Evolutionary conservation across 2,888 invertebrate genomes (phyloP).

Genomic region (Fragum fragum): DNA sequence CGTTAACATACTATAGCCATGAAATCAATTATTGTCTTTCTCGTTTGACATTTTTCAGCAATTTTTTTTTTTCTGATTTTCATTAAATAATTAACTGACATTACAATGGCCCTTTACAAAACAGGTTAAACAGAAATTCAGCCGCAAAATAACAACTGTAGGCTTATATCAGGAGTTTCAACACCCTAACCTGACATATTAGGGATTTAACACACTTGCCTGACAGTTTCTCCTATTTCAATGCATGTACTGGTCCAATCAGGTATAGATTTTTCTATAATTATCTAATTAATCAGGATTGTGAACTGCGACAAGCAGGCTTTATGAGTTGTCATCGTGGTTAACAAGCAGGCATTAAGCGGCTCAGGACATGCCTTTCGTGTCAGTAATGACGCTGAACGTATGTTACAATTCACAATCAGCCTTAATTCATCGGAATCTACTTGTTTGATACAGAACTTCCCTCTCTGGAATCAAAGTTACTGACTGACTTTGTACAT

Average conservation of each 20-base stretch:
- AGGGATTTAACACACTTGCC: neutral
- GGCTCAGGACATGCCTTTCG: constrained; percentile 22
- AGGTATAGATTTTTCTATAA: constrained; percentile 58
- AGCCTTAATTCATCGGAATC: neutral
- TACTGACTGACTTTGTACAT: neutral
- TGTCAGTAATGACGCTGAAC: constrained; percentile 14
- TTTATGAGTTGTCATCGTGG: constrained; percentile 28
- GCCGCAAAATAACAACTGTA: no score
- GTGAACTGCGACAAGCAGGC: constrained; percentile 22
- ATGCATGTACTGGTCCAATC: constrained; percentile 35
- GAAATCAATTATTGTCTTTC: no score
- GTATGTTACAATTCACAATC: constrained; percentile 1
- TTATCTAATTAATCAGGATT: constrained; percentile 60
- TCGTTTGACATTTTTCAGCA: no score
- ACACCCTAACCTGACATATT: no score
- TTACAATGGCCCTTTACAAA: no score
- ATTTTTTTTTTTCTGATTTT: no score
- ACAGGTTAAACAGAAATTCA: no score
- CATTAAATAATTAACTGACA: no score
- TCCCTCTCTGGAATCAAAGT: neutral
- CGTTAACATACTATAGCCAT: no score
- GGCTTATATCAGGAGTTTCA: no score
- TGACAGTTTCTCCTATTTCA: constrained; percentile 13
- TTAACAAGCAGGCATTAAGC: constrained; percentile 28
- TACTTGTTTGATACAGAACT: neutral